Conservation (phyloP, 1,140 invertebrate species). For the Battus philenor region DNA sequence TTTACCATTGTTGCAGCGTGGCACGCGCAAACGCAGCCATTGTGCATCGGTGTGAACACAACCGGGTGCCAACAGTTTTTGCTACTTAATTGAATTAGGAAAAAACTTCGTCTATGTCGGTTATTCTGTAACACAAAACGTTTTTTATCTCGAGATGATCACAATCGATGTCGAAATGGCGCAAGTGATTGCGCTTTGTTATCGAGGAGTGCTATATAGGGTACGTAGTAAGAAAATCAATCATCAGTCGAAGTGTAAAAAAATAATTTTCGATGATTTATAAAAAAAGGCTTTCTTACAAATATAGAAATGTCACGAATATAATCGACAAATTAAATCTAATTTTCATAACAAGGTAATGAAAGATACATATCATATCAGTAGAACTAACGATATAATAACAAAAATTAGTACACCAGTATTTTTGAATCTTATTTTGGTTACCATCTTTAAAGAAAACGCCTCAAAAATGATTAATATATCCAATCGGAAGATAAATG, state of each 20-base stretch:
- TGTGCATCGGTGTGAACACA: slow-evolving; percentile 1
- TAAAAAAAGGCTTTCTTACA: not conserved
- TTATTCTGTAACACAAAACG: slow-evolving; percentile 4
- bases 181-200: not conserved
- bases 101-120: slow-evolving; percentile 3
- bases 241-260: not conserved
- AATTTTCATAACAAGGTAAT: not conserved
- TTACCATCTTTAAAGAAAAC: too few relatives aligned
- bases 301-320: not conserved
- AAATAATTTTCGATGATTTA: not conserved
- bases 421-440: too few relatives aligned
- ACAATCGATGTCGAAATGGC: not conserved
- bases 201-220: too few relatives aligned
- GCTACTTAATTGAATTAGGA: slow-evolving; percentile 2
- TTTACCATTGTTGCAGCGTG: not conserved
- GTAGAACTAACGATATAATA: too few relatives aligned
- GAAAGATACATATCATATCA: too few relatives aligned
- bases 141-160: slow-evolving; percentile 2
- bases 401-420: too few relatives aligned
- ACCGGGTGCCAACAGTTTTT: not conserved
- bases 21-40: slow-evolving; percentile 1
- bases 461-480: slow-evolving; percentile 3
- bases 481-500: slow-evolving; percentile 23
- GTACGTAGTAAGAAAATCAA: too few relatives aligned
- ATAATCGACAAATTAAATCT: not conserved